Evolutionary conservation across 2,888 invertebrate species (phyloP).

Genomic region (Lasioglossum morio): DNA sequence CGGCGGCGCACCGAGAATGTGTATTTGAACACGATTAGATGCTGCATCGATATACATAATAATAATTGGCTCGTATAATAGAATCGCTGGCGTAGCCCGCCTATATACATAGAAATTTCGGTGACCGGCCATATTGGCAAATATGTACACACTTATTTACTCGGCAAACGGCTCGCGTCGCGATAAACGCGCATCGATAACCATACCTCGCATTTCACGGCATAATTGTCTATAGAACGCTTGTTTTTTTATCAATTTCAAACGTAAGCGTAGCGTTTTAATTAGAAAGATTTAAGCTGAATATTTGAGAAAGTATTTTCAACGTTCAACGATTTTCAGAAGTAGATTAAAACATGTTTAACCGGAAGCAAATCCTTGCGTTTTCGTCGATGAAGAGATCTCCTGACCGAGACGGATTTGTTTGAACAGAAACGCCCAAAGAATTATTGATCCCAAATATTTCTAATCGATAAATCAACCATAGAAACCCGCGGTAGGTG

Average conservation of each 20-base stretch:
- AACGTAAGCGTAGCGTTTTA: no score
- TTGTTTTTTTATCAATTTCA: no score
- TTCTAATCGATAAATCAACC: not conserved
- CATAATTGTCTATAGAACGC: no score
- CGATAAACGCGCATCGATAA: no score
- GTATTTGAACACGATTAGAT: constrained; percentile 46
- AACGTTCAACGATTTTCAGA: not conserved
- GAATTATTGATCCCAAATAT: not conserved
- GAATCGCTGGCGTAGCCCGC: constrained; percentile 47
- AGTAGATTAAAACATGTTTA: not conserved
- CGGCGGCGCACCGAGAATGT: not conserved
- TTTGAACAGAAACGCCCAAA: not conserved
- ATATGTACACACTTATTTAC: not conserved
- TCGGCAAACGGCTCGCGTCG: no score
- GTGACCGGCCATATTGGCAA: constrained; percentile 35
- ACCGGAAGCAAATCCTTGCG: constrained; percentile 25
- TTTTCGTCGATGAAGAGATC: constrained; percentile 1
- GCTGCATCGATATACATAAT: constrained; percentile 54
- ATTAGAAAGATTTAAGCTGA: no score
- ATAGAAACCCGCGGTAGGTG: not conserved
- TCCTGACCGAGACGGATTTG: not conserved
- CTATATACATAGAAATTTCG: constrained; percentile 46
- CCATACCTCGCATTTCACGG: constrained; percentile 18
- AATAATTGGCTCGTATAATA: constrained; percentile 63
- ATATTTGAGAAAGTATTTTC: not conserved